Evolutionary conservation across 2,797 vertebrate genomes (phyloP).

Genomic region (Emys orbicularis): DNA sequence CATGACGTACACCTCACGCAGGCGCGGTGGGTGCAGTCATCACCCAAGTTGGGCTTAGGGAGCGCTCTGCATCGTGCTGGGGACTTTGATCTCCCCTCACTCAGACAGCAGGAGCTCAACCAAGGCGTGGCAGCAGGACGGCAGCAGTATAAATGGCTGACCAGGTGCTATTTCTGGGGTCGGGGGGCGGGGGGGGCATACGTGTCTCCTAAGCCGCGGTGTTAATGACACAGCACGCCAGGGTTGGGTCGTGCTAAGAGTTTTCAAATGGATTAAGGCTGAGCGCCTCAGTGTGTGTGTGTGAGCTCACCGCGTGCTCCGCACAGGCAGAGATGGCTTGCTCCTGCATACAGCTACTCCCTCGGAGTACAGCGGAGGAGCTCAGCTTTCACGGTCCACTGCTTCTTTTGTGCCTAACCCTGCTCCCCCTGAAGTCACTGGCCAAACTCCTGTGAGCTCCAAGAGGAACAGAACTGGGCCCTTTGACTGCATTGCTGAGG

Average conservation of each 20-base stretch:
- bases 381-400: neutral
- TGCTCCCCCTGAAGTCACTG: neutral
- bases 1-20: neutral
- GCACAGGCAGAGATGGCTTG: too few species aligned
- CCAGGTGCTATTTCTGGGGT: neutral
- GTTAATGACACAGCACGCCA: neutral
- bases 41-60: neutral
- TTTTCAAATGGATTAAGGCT: neutral
- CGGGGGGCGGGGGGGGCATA: rapidly evolving
- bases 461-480: neutral
- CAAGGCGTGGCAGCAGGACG: neutral
- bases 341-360: neutral
- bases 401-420: neutral
- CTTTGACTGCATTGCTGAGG: rapidly evolving
- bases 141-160: rapidly evolving
- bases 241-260: neutral
- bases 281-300: neutral
- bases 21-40: neutral
- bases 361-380: too few species aligned
- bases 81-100: neutral
- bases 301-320: neutral
- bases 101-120: neutral
- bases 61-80: neutral
- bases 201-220: too few species aligned
- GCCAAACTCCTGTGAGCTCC: neutral